Conservation (phyloP, 2,888 invertebrate species). For the Trachelus troglodyta region DNA sequence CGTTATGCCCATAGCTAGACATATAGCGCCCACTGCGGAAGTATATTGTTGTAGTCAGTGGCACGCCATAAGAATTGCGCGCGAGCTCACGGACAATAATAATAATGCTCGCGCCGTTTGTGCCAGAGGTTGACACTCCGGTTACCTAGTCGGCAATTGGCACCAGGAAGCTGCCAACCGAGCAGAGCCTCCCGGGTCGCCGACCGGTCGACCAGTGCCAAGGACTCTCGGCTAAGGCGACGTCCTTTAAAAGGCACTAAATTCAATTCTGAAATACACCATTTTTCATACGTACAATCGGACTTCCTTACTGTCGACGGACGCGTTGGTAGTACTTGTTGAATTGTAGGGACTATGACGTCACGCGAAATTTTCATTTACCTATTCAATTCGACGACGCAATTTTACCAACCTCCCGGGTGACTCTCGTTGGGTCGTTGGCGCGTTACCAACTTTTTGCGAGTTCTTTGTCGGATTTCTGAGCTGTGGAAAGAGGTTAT, state of each 20-base stretch:
- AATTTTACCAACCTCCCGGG: neutral
- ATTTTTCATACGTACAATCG: neutral
- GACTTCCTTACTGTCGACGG: constrained; percentile 1
- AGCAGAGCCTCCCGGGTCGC: constrained; percentile 40
- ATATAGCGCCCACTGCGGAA: constrained; percentile 51
- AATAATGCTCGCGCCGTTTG: constrained; percentile 30
- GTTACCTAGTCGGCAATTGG: constrained; percentile 23
- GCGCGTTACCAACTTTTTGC: neutral
- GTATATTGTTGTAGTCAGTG: constrained; percentile 21
- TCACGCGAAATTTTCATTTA: neutral
- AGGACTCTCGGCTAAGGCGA: constrained; percentile 39
- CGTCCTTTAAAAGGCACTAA: neutral
- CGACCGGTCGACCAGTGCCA: constrained; percentile 58
- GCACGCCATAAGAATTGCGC: constrained; percentile 16
- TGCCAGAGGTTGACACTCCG: constrained; percentile 26
- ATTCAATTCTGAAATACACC: neutral
- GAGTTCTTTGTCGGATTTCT: neutral
- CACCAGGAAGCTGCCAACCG: constrained; percentile 24
- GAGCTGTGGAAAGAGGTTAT: neutral
- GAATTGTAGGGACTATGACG: neutral
- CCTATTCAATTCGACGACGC: neutral
- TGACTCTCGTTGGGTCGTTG: neutral
- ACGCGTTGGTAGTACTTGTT: no score
- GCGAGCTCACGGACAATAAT: constrained; percentile 24
- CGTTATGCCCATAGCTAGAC: constrained; percentile 57